A percentile compares a stretch with the other conserved stretches of the same genome.
Conservation (phyloP, 2,888 invertebrate species). For the Dendrolimus houi region DNA sequence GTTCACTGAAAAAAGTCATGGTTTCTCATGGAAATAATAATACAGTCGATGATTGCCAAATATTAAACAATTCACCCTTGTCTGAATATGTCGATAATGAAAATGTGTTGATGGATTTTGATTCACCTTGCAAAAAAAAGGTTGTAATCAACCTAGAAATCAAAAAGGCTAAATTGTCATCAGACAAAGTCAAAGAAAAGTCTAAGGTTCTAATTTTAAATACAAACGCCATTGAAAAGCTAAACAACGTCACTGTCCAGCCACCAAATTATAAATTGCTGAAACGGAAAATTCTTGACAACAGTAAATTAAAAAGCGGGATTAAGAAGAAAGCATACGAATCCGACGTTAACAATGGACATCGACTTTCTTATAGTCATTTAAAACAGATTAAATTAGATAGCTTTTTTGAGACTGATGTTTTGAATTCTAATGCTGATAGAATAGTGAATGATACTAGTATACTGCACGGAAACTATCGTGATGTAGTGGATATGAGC, state of each 20-base stretch:
- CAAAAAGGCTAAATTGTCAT: constrained; percentile 47
- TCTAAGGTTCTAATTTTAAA: constrained; percentile 69
- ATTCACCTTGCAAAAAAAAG: constrained; percentile 27
- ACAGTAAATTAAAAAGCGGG: constrained; percentile 33
- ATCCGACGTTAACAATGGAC: constrained; percentile 34
- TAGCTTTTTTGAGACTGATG: constrained; percentile 39
- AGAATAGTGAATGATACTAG: constrained; percentile 15
- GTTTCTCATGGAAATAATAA: constrained; percentile 28
- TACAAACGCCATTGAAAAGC: constrained; percentile 59
- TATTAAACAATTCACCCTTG: constrained; percentile 36
- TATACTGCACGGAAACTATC: constrained; percentile 12
- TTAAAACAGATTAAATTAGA: constrained; percentile 50
- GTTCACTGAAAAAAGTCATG: constrained; percentile 36
- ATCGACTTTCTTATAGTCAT: constrained; percentile 19
- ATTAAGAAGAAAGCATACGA: constrained; percentile 23
- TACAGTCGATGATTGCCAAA: constrained; percentile 41
- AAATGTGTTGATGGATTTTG: constrained; percentile 27
- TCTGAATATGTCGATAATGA: constrained; percentile 31
- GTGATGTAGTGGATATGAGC: constrained; percentile 52
- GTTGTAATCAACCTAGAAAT: constrained; percentile 58
- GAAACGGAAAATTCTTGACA: constrained; percentile 44
- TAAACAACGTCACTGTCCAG: constrained; percentile 64
- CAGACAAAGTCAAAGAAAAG: constrained; percentile 34
- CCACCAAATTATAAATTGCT: constrained; percentile 68
- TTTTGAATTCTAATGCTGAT: constrained; percentile 20